A percentile compares a stretch with the other conserved stretches of the same genome.
phyloP scores from a whole-genome alignment of 2,113 vertebrate species.

The Sardina pilchardus region DNA sequence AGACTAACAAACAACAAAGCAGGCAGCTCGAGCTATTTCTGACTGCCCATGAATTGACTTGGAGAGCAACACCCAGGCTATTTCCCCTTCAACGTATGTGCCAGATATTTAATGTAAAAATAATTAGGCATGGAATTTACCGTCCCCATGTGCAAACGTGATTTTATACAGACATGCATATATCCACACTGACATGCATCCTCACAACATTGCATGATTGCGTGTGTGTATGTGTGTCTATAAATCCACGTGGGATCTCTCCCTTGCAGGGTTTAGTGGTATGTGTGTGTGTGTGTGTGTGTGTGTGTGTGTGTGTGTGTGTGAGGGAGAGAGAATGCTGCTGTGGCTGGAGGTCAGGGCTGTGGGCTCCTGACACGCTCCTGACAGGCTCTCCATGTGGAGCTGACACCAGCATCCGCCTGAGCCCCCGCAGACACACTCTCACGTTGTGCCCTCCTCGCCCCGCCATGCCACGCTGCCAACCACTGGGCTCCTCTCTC shows the following conservation, averaged over 20 bases:
- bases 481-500: not conserved
- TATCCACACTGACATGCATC: not conserved
- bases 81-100: not conserved
- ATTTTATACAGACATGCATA: not conserved
- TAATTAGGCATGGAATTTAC: not conserved
- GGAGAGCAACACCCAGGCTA: not conserved
- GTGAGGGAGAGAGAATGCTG: not conserved
- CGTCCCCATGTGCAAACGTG: too few relatives aligned
- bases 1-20: not conserved
- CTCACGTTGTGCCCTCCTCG: not conserved
- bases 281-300: not conserved
- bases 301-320: too few relatives aligned
- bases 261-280: not conserved
- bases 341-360: not conserved
- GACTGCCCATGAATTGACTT: not conserved
- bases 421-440: not conserved
- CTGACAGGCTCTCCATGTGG: not conserved
- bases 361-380: not conserved
- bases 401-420: not conserved
- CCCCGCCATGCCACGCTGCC: too few relatives aligned
- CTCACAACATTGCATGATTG: not conserved
- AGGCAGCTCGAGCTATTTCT: not conserved
- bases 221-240: not conserved
- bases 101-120: not conserved
- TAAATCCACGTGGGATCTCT: not conserved